These are phyloP conservation scores for Lydus trimaculatus DNA, from an alignment of 2,888 invertebrate genomes.

Conservation along the genomic window DNA sequence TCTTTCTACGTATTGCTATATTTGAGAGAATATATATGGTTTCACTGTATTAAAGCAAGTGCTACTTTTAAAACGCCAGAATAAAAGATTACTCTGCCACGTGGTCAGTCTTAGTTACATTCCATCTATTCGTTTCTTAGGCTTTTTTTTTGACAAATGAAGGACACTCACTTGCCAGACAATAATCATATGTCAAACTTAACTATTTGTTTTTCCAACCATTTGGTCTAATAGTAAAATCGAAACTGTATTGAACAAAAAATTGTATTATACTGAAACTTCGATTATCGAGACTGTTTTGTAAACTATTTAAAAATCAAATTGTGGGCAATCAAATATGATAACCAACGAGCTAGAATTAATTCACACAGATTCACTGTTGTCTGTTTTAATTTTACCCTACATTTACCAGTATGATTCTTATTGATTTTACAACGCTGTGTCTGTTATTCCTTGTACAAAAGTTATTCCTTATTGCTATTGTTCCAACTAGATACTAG, in stretches of 20 bases:
- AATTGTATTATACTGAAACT: not conserved
- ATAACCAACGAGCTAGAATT: not conserved
- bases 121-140: conserved; percentile 25
- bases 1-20: conserved; percentile 37
- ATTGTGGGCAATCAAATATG: not conserved
- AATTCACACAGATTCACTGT: not conserved
- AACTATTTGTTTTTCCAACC: not conserved
- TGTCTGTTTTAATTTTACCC: not conserved
- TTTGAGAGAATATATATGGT: conserved; percentile 40
- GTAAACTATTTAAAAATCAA: not conserved
- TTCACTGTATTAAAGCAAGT: conserved; percentile 39
- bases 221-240: not conserved
- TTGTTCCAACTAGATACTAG: not conserved
- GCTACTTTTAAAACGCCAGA: conserved; percentile 29
- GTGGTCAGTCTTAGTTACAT: conserved; percentile 33
- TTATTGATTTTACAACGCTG: not conserved
- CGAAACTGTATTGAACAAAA: not conserved
- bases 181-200: not conserved
- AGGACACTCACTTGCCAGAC: not conserved
- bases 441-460: not conserved
- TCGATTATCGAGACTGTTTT: not conserved
- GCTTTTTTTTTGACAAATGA: not conserved
- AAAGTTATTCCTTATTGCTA: not conserved
- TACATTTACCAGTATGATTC: not conserved
- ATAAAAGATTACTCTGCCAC: conserved; percentile 35